phyloP scores from a whole-genome alignment of 1,140 invertebrate species.

The Brachionus rubens region DNA sequence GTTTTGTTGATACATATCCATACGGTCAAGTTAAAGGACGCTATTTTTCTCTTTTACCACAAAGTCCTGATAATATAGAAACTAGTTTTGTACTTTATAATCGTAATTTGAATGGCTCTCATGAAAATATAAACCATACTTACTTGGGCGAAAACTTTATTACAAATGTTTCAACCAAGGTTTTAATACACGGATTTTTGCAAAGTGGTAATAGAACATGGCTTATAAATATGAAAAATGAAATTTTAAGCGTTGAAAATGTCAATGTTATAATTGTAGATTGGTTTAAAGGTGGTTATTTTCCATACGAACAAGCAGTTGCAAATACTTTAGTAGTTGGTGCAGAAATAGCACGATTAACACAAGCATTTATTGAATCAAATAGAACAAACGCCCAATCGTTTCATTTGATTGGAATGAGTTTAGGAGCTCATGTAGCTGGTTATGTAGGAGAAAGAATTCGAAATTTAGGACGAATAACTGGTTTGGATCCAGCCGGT shows the following conservation, averaged over 20 bases:
- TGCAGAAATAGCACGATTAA: constrained; percentile 71
- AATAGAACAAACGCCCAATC: not conserved
- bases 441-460: constrained; percentile 84
- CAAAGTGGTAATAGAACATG: constrained; percentile 61
- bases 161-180: constrained; percentile 68
- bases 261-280: constrained; percentile 38
- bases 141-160: constrained; percentile 56
- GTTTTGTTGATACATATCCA: not conserved
- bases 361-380: constrained; percentile 48
- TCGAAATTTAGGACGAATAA: constrained; percentile 73
- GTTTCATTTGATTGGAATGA: constrained; percentile 80
- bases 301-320: constrained; percentile 68
- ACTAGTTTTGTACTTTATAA: constrained; percentile 33
- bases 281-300: constrained; percentile 12
- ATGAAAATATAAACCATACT: not conserved
- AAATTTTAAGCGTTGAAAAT: constrained; percentile 62
- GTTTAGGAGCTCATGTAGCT: constrained; percentile 79
- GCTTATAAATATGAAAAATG: constrained; percentile 51
- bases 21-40: not conserved
- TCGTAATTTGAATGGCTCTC: not conserved
- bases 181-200: constrained; percentile 83
- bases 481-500: constrained; percentile 70
- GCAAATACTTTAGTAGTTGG: constrained; percentile 75
- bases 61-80: not conserved
- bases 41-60: not conserved